Evolutionary conservation across 2,888 invertebrate species (phyloP).

Genomic region (Lithophane semibrunnea): DNA sequence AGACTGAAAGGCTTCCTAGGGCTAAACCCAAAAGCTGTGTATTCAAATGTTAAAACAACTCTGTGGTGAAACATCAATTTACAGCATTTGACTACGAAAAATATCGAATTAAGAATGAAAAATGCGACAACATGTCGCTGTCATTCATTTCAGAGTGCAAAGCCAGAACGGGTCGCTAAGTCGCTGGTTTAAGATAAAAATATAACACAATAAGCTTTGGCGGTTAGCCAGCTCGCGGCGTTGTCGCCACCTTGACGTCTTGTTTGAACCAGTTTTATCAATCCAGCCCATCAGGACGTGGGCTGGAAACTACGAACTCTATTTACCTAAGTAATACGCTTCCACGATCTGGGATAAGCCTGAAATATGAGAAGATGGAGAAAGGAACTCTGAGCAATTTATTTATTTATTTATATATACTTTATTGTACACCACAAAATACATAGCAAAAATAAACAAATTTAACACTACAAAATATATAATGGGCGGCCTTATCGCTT

Average conservation of each 20-base stretch:
- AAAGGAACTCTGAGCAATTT: constrained; percentile 7
- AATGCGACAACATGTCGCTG: not conserved
- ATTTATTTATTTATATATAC: not conserved
- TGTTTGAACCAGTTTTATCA: constrained; percentile 70
- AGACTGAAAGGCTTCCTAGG: not conserved
- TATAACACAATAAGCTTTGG: constrained; percentile 62
- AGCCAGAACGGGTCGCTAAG: constrained; percentile 18
- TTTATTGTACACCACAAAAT: too few species aligned
- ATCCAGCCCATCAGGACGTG: constrained; percentile 66
- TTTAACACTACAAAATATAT: too few species aligned
- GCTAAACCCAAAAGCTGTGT: not conserved
- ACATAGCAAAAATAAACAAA: too few species aligned
- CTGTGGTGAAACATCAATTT: not conserved
- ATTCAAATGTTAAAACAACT: not conserved
- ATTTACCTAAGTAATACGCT: constrained; percentile 57
- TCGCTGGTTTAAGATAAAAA: constrained; percentile 57
- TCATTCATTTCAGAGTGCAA: constrained; percentile 46
- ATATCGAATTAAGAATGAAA: constrained; percentile 5
- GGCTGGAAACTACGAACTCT: constrained; percentile 53
- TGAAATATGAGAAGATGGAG: constrained; percentile 38
- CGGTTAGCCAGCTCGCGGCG: constrained; percentile 54
- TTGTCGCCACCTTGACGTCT: constrained; percentile 60
- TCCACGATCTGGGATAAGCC: constrained; percentile 41
- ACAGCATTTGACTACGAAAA: constrained; percentile 1
- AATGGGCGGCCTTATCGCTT: too few species aligned